Evolutionary conservation across 2,797 vertebrate species (phyloP).

Genomic region (Chaunax sp.): DNA sequence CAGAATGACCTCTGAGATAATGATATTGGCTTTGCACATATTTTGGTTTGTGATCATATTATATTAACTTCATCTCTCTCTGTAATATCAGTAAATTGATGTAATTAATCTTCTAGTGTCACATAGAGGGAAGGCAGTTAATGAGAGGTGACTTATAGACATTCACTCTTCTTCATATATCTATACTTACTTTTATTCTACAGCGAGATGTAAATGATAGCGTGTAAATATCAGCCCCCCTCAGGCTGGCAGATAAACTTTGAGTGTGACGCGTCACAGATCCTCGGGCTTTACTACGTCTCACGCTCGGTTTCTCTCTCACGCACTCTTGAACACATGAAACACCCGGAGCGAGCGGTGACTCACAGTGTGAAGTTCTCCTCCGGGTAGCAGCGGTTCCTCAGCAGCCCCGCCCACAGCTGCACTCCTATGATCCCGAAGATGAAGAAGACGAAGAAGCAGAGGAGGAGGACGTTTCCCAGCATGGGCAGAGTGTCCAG

Average conservation of each 20-base stretch:
- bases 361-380: slow-evolving; percentile 86
- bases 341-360: not conserved
- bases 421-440: slow-evolving; percentile 99
- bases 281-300: not conserved
- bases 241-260: not conserved
- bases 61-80: not conserved
- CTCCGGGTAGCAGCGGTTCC: slow-evolving; percentile 86
- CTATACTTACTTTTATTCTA: no score
- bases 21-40: slow-evolving; percentile 46
- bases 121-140: slow-evolving; percentile 14
- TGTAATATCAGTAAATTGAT: slow-evolving; percentile 44
- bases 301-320: slow-evolving; percentile 7
- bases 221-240: not conserved
- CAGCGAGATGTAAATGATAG: no score
- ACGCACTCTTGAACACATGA: no score
- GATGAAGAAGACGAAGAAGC: slow-evolving; percentile 86
- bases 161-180: no score
- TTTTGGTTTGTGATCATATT: no score
- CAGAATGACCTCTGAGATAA: slow-evolving; percentile 48
- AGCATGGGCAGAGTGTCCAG: slow-evolving; percentile 97
- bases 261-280: not conserved
- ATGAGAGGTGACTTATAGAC: slow-evolving; percentile 15
- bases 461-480: slow-evolving; percentile 86
- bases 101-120: slow-evolving; percentile 41
- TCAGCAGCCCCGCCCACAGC: slow-evolving; percentile 96